phyloP scores from a whole-genome alignment of 1,140 invertebrate genomes.

The Phocides pigmalion region DNA sequence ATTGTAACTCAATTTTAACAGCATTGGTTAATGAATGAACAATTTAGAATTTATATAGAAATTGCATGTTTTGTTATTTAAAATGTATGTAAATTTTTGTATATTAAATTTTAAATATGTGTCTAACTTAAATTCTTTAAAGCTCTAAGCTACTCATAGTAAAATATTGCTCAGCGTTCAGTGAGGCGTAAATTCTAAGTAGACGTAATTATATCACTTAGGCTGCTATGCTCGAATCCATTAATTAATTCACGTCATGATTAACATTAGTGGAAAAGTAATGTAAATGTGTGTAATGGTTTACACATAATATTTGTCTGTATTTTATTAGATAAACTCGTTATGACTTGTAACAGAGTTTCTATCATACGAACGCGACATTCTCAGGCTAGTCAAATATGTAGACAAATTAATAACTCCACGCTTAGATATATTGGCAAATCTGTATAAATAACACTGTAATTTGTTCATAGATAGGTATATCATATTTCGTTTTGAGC shows the following conservation, averaged over 20 bases:
- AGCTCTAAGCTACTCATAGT: too few species aligned
- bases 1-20: not conserved
- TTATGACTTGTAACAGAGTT: slow-evolving; percentile 14
- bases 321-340: slow-evolving; percentile 6
- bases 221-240: not conserved
- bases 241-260: slow-evolving; percentile 15
- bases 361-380: not conserved
- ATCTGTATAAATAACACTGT: slow-evolving; percentile 8
- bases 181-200: slow-evolving; percentile 3
- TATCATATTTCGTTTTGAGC: not conserved
- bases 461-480: slow-evolving; percentile 12
- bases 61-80: too few species aligned
- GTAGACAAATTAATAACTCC: slow-evolving; percentile 18
- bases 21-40: not conserved
- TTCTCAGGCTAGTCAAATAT: slow-evolving; percentile 20
- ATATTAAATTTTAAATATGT: too few species aligned
- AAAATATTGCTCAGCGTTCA: slow-evolving; percentile 3
- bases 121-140: too few species aligned
- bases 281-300: not conserved
- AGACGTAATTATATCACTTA: slow-evolving; percentile 14
- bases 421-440: slow-evolving; percentile 9
- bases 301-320: not conserved
- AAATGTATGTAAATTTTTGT: too few species aligned
- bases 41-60: too few species aligned
- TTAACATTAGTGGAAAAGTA: slow-evolving; percentile 9